Evolutionary conservation across 2,797 vertebrate genomes (phyloP).

Genomic region (Micropoecilia bifurca): DNA sequence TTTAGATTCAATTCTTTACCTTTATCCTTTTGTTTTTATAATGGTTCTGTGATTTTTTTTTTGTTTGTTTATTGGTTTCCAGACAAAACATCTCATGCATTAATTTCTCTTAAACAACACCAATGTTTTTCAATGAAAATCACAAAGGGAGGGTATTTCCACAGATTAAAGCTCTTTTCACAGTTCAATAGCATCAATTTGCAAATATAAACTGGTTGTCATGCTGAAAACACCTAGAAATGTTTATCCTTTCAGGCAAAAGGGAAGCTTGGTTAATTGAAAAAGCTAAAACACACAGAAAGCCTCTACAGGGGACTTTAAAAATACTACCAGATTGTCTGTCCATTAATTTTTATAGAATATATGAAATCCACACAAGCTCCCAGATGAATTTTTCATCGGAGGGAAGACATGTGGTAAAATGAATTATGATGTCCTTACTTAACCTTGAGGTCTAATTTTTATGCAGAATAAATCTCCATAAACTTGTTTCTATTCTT

Average conservation of each 20-base stretch:
- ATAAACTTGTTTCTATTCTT: slow-evolving; percentile 18
- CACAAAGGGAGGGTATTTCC: slow-evolving; percentile 31
- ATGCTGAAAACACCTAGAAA: slow-evolving; percentile 48
- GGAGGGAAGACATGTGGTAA: slow-evolving; percentile 29
- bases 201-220: slow-evolving; percentile 47
- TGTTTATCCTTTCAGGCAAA: slow-evolving; percentile 64
- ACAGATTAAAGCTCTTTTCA: slow-evolving; percentile 56
- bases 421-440: slow-evolving; percentile 44
- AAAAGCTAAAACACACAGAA: slow-evolving; percentile 44
- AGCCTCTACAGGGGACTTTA: slow-evolving; percentile 55
- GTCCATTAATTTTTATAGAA: slow-evolving; percentile 50
- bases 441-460: slow-evolving; percentile 51
- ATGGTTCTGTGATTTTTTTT: neutral
- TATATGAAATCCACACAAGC: slow-evolving; percentile 21
- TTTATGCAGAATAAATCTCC: slow-evolving; percentile 52
- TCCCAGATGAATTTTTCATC: slow-evolving; percentile 37
- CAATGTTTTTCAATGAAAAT: slow-evolving; percentile 45
- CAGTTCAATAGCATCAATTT: slow-evolving; percentile 61
- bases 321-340: slow-evolving; percentile 44
- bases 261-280: slow-evolving; percentile 46
- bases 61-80: slow-evolving; percentile 4
- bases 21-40: neutral
- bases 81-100: slow-evolving; percentile 24
- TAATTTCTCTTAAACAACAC: slow-evolving; percentile 28
- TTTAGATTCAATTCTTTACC: neutral